phyloP scores from a whole-genome alignment of 2,888 invertebrate genomes.

The Drosophila crucigera region DNA sequence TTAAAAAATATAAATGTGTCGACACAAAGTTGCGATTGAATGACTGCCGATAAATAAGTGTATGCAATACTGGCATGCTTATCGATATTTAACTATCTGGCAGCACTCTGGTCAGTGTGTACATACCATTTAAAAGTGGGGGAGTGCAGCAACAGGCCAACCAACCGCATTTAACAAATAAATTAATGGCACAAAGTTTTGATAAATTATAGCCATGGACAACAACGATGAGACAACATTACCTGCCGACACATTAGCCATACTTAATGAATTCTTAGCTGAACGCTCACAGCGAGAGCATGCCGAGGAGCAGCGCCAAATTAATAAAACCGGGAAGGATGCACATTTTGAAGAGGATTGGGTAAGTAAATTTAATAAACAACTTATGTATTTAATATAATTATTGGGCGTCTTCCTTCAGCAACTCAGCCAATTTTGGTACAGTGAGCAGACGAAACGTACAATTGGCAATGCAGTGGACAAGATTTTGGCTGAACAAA shows the following conservation, averaged over 20 bases:
- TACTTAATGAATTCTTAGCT: slow-evolving; percentile 91
- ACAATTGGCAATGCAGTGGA: slow-evolving; percentile 89
- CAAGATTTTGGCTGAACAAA: slow-evolving; percentile 84
- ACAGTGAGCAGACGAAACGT: slow-evolving; percentile 92
- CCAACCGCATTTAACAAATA: slow-evolving; percentile 5
- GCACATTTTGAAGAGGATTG: slow-evolving; percentile 91
- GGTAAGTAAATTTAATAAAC: slow-evolving; percentile 86
- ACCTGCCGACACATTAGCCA: slow-evolving; percentile 90
- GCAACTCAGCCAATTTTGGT: slow-evolving; percentile 99
- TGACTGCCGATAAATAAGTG: slow-evolving; percentile 33
- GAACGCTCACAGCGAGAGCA: slow-evolving; percentile 89
- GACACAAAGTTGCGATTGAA: slow-evolving; percentile 38
- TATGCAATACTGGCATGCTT: neutral
- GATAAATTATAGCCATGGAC: slow-evolving; percentile 33
- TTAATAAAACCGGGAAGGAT: slow-evolving; percentile 84
- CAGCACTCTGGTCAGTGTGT: slow-evolving; percentile 32
- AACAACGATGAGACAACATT: slow-evolving; percentile 89
- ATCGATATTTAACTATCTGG: slow-evolving; percentile 31
- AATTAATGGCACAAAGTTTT: slow-evolving; percentile 7
- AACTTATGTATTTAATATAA: neutral
- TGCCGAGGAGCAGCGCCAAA: slow-evolving; percentile 85
- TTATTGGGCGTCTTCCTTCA: slow-evolving; percentile 81
- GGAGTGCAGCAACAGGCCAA: slow-evolving; percentile 2
- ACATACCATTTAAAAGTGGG: slow-evolving; percentile 4
- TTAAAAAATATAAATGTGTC: slow-evolving; percentile 51